Conservation (phyloP, 1,140 invertebrate species). For the Drosophila repleta region DNA sequence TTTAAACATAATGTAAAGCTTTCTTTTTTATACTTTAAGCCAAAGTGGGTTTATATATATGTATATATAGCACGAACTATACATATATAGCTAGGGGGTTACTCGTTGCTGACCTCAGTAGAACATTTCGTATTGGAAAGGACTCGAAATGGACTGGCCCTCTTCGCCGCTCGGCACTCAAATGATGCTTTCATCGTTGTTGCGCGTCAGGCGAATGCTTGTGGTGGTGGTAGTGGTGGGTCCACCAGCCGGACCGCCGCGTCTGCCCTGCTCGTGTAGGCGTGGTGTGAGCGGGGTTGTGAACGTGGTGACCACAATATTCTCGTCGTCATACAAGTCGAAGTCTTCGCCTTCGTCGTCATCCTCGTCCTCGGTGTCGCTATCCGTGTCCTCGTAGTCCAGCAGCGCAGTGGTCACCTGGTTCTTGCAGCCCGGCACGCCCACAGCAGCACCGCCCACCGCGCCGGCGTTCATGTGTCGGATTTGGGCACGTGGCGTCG, state of each 20-base stretch:
- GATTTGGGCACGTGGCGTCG: slow-evolving; percentile 76
- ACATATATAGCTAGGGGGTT: slow-evolving; percentile 1
- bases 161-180: slow-evolving; percentile 57
- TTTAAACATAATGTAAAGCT: slow-evolving; percentile 56
- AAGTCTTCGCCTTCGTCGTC: slow-evolving; percentile 82
- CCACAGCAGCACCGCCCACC: slow-evolving; percentile 53
- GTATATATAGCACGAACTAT: background rate
- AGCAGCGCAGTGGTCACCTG: slow-evolving; percentile 77
- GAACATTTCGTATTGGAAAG: slow-evolving; percentile 70
- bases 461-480: slow-evolving; percentile 69
- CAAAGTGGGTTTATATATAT: background rate
- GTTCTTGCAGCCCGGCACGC: slow-evolving; percentile 56
- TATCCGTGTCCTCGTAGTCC: slow-evolving; percentile 70
- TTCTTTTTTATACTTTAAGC: slow-evolving; percentile 51
- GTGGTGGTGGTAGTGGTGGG: slow-evolving; percentile 73
- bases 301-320: slow-evolving; percentile 78
- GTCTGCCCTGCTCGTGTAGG: slow-evolving; percentile 30
- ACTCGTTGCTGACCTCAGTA: slow-evolving; percentile 50
- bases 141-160: slow-evolving; percentile 2
- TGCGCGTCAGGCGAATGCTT: slow-evolving; percentile 76
- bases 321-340: slow-evolving; percentile 82
- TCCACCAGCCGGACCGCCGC: slow-evolving; percentile 38
- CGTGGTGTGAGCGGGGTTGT: slow-evolving; percentile 58
- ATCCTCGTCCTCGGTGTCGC: slow-evolving; percentile 75
- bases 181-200: slow-evolving; percentile 83